Percentiles rank a stretch among this genome's conserved stretches.
Evolutionary conservation across 2,113 vertebrate species (phyloP).

Genomic region (Sinocyclocheilus rhinocerous): DNA sequence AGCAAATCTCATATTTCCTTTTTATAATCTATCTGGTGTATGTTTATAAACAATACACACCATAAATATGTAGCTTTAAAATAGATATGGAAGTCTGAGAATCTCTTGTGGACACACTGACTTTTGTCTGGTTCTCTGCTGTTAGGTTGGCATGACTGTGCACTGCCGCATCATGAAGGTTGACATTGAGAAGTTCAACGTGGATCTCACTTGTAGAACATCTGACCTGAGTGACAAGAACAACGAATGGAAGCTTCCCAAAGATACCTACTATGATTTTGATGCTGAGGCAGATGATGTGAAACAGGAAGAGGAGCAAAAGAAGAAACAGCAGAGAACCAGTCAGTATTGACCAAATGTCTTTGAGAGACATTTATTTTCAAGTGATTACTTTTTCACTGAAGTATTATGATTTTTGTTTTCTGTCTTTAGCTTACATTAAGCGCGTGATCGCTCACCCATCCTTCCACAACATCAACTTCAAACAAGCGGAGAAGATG

Average conservation of each 20-base stretch:
- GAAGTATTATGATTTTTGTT: background rate
- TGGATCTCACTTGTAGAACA: slow-evolving; percentile 95
- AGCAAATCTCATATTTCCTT: slow-evolving; percentile 1
- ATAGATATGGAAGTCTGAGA: background rate
- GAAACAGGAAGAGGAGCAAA: slow-evolving; percentile 91
- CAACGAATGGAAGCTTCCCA: slow-evolving; percentile 98
- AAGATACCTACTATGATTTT: slow-evolving; percentile 96
- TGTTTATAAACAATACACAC: background rate
- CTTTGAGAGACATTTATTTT: background rate
- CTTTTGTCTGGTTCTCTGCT: background rate
- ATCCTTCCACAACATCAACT: slow-evolving; percentile 99
- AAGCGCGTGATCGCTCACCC: slow-evolving; percentile 98
- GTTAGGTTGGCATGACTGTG: slow-evolving; percentile 96
- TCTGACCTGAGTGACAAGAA: slow-evolving; percentile 95
- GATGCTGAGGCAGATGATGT: slow-evolving; percentile 90
- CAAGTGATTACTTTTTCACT: background rate
- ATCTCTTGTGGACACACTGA: background rate
- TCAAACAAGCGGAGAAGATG: slow-evolving; percentile 99
- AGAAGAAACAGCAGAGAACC: slow-evolving; percentile 95
- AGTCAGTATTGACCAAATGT: slow-evolving; percentile 77
- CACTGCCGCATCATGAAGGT: slow-evolving; percentile 99
- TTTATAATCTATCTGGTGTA: background rate
- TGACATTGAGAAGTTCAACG: slow-evolving; percentile 97
- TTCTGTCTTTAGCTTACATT: slow-evolving; percentile 84
- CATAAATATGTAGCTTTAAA: background rate